A percentile compares a stretch with the other conserved stretches of the same genome.
These are phyloP conservation scores for Pseudorhiza aurosa DNA, from an alignment of 30 jellyfish, hydroid and myxozoan genomes.

Conservation along the genomic window DNA sequence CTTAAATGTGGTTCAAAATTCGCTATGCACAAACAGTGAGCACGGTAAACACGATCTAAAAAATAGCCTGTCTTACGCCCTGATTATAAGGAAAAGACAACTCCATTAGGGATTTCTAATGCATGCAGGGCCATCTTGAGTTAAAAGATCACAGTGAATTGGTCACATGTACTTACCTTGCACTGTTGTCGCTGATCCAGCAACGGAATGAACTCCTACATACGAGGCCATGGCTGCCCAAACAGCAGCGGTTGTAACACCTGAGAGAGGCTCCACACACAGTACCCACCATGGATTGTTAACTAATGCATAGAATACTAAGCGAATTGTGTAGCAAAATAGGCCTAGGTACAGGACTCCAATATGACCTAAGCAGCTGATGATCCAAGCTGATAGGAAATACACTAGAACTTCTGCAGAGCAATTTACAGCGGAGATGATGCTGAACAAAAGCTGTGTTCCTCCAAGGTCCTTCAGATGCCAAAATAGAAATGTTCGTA, in stretches of 20 bases:
- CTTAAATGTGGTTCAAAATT: no score
- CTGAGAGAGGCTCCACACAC: conserved; percentile 96
- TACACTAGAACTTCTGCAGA: conserved; percentile 83
- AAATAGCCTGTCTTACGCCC: no score
- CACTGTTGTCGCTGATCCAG: conserved; percentile 83
- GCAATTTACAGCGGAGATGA: conserved; percentile 86
- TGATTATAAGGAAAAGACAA: no score
- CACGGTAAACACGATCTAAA: no score
- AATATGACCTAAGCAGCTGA: conserved; percentile 76
- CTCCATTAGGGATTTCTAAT: no score
- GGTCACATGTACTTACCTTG: conserved; percentile 84
- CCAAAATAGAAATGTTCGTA: conserved; percentile 90
- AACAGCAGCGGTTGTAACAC: conserved; percentile 95
- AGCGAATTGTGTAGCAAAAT: conserved; percentile 77
- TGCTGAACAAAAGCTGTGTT: conserved; percentile 86
- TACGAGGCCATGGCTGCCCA: conserved; percentile 98
- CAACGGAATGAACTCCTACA: conserved; percentile 82
- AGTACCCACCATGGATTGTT: conserved; percentile 96
- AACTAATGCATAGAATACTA: conserved; percentile 78
- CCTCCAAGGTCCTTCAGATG: conserved; percentile 95
- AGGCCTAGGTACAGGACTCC: conserved; percentile 87
- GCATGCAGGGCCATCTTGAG: no score
- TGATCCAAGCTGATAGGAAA: conserved; percentile 82
- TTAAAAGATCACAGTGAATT: no score
- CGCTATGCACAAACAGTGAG: no score